These are phyloP conservation scores for Philaethria dido DNA, from an alignment of 2,888 invertebrate genomes.

Conservation along the genomic window DNA sequence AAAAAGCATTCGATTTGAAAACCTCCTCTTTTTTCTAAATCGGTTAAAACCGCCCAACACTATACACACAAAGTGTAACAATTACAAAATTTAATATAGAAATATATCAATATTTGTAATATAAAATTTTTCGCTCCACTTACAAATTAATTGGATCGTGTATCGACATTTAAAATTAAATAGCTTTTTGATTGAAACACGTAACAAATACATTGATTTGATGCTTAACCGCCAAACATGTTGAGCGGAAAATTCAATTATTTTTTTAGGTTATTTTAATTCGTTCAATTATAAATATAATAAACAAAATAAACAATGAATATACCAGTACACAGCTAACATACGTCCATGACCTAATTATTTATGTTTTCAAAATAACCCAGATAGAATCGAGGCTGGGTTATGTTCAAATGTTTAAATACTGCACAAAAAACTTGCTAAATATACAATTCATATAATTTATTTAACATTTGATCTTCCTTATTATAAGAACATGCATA, in stretches of 20 bases:
- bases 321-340: background rate
- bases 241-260: conserved; percentile 17
- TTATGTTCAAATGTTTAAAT: conserved; percentile 9
- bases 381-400: conserved; percentile 6
- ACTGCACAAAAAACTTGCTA: background rate
- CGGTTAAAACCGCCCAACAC: background rate
- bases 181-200: conserved; percentile 37
- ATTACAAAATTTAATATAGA: background rate
- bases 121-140: conserved; percentile 28
- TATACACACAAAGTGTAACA: background rate
- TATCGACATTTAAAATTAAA: conserved; percentile 29
- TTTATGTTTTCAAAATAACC: conserved; percentile 13
- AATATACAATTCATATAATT: background rate
- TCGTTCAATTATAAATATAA: background rate
- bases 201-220: conserved; percentile 30
- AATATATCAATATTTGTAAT: conserved; percentile 12
- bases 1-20: no score
- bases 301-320: conserved; percentile 2
- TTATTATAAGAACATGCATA: no score
- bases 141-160: conserved; percentile 33
- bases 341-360: conserved; percentile 13
- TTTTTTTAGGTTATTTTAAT: conserved; percentile 10
- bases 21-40: no score
- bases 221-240: conserved; percentile 23
- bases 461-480: no score